These are phyloP conservation scores for Strix occidentalis DNA, from an alignment of 2,797 vertebrate species.

Conservation along the genomic window DNA sequence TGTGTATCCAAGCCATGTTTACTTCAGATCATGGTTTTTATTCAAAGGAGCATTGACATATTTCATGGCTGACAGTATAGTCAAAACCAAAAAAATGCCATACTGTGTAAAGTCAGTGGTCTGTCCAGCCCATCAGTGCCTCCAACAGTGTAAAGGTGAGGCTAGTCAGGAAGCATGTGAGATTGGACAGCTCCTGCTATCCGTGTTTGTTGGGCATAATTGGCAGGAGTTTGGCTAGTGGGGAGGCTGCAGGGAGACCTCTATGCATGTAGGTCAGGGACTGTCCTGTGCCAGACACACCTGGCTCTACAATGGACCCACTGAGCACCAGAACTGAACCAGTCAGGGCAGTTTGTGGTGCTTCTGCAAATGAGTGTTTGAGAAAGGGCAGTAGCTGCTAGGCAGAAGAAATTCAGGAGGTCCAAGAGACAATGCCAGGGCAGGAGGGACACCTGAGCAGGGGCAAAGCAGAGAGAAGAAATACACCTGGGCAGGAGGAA, in stretches of 20 bases:
- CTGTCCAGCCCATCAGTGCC: background rate
- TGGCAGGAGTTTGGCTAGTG: background rate
- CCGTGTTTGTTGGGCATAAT: background rate
- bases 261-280: fast-evolving
- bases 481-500: background rate
- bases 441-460: background rate
- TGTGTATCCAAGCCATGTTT: background rate
- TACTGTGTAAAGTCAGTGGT: background rate
- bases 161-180: background rate
- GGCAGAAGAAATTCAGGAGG: background rate
- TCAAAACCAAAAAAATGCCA: background rate
- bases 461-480: background rate
- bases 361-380: background rate
- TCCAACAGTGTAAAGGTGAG: background rate
- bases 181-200: background rate
- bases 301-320: background rate
- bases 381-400: background rate
- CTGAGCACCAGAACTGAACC: background rate
- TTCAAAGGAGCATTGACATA: background rate
- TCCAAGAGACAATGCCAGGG: no score
- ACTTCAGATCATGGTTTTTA: background rate
- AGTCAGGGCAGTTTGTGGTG: background rate
- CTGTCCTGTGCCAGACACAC: background rate
- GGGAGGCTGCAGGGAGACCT: background rate
- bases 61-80: background rate